Percentiles rank a stretch among this genome's conserved stretches.
Evolutionary conservation across 2,113 vertebrate species (phyloP).

Genomic region (Glaucomys volans): DNA sequence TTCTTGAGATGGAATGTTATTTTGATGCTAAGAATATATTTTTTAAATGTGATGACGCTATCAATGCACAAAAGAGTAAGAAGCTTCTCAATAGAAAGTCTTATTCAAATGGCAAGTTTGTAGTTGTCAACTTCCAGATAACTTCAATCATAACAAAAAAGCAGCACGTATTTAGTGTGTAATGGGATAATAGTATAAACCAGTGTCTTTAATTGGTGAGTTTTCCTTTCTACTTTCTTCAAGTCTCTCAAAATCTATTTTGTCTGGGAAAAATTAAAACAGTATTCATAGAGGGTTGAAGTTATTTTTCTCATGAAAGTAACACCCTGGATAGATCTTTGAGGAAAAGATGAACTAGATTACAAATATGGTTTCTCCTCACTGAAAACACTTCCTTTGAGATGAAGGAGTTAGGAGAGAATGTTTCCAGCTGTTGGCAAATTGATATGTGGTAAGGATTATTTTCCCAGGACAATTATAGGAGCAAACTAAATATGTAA

Average conservation of each 20-base stretch:
- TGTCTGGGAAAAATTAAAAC: background rate
- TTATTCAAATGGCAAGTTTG: background rate
- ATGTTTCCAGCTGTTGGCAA: slow-evolving; percentile 58
- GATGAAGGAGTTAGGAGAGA: slow-evolving; percentile 27
- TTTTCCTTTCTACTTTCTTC: background rate
- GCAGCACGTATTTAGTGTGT: background rate
- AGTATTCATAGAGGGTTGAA: background rate
- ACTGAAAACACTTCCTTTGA: slow-evolving; percentile 5
- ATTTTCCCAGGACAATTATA: slow-evolving; percentile 12
- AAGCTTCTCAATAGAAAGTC: background rate
- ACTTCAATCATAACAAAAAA: background rate
- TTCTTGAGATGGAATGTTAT: background rate
- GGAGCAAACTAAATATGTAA: background rate
- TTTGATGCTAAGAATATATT: background rate
- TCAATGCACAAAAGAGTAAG: background rate
- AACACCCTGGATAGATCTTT: background rate
- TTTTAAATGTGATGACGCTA: background rate
- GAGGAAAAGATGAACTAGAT: slow-evolving; percentile 19
- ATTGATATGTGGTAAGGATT: background rate
- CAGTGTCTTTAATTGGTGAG: background rate
- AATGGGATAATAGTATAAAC: background rate
- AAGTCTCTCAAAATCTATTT: slow-evolving; percentile 9
- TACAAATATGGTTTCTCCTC: background rate
- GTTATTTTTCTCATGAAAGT: slow-evolving; percentile 15
- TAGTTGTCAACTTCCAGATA: background rate